Conservation (phyloP, 2,888 invertebrate genomes). For the Leucophenga montana region DNA sequence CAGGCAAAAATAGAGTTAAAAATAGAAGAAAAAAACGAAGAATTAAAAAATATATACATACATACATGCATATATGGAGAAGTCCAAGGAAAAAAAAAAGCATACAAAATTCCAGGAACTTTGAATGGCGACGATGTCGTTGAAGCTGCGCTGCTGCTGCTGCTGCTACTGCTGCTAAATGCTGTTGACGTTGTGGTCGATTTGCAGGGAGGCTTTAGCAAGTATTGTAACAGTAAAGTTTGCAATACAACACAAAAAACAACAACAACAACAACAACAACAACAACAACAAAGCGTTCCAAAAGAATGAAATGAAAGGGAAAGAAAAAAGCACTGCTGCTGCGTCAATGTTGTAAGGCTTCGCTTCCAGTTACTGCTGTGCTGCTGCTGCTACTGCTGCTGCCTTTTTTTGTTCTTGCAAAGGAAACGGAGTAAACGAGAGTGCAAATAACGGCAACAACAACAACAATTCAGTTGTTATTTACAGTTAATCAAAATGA, state of each 20-base stretch:
- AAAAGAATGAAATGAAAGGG: slow-evolving; percentile 1
- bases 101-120: slow-evolving; percentile 18
- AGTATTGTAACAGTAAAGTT: neutral
- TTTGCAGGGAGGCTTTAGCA: neutral
- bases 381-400: too few species aligned
- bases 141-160: too few species aligned
- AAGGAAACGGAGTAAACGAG: slow-evolving; percentile 22
- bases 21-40: slow-evolving; percentile 16
- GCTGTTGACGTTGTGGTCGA: too few species aligned
- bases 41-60: neutral
- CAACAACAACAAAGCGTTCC: too few species aligned
- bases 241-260: neutral
- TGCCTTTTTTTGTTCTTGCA: neutral
- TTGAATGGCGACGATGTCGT: neutral
- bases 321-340: neutral
- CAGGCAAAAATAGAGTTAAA: slow-evolving; percentile 14
- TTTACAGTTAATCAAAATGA: slow-evolving; percentile 59
- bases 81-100: neutral
- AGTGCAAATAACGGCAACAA: slow-evolving; percentile 32
- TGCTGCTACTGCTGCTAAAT: too few species aligned
- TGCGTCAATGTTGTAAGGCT: neutral
- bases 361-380: too few species aligned
- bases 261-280: neutral
- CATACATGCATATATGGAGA: neutral
- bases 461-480: slow-evolving; percentile 44